Evolutionary conservation across 1,140 invertebrate genomes (phyloP), one percentile per base, ranked within the genome.

Genomic region (Ceratina japonica): DNA sequence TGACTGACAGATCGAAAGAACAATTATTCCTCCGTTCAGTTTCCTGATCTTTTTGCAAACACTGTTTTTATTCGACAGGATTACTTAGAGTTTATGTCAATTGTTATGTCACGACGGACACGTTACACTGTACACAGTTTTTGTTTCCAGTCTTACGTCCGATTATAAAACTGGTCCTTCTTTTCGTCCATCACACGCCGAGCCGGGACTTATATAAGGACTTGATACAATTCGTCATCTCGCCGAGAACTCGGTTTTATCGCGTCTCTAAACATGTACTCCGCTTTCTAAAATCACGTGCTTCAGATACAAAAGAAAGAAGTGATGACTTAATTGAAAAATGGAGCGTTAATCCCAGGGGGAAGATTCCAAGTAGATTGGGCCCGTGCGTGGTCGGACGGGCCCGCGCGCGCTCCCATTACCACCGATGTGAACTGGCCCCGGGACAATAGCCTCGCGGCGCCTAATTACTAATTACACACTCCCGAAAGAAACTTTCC

Each of bases 381-480:
- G 1, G 7, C 7, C 20, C 59, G 68, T 49, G 22, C 58, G 27
- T 24, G 1, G 68, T 44, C 68, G 49, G 59, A 63, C 69, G 0
- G 15, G 0, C n/a, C n/a, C n/a, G n/a, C 18, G 20, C 22, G 13
- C 10, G 10, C 1, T 20, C 22, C 1, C 5, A 44, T 75, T 49
- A 70, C 4, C 13, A 20, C 4, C 16, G 3, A 15, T 62, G 44
- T 20, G 56, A 61, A 54, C 1, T 16, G 13, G n/a, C 0, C 5
- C 10, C 15, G 24, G 62, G 4, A 54, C 75, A 72, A 72, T 72
- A 8, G 75, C 2, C 24, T 1, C 56, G 5, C 7, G 15, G 2
- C 15, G 15, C 13, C 18, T 71, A 77, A 71, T 77, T 58, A 44
- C 37, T 44, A 77, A 71, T 77, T 58, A 72, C 7, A 4, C 22